These are phyloP conservation scores for Neodiprion virginianus DNA, from an alignment of 1,140 invertebrate species.

Conservation along the genomic window DNA sequence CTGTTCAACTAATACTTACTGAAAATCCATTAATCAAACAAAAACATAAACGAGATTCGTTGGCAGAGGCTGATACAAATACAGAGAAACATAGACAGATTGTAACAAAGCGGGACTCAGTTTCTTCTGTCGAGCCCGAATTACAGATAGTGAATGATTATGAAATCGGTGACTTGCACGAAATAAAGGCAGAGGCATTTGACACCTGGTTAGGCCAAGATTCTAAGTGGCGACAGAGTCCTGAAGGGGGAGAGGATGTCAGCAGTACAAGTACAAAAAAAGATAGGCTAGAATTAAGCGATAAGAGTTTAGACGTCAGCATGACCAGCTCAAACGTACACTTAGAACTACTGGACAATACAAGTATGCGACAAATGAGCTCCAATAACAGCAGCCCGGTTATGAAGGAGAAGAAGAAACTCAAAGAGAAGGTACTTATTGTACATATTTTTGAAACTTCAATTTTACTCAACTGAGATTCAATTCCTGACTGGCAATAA, in stretches of 20 bases:
- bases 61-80: constrained; percentile 39
- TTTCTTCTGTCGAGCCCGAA: constrained; percentile 58
- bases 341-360: constrained; percentile 61
- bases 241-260: constrained; percentile 69
- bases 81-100: constrained; percentile 31
- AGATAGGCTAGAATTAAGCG: constrained; percentile 62
- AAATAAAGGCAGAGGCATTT: constrained; percentile 62
- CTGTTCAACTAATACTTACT: constrained; percentile 46
- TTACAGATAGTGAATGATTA: constrained; percentile 50
- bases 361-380: constrained; percentile 57
- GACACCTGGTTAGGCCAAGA: constrained; percentile 65
- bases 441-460: constrained; percentile 9
- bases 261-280: constrained; percentile 56
- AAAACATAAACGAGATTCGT: constrained; percentile 48
- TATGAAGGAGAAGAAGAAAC: constrained; percentile 64
- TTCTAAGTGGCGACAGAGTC: constrained; percentile 67
- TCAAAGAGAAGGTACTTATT: constrained; percentile 62
- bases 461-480: too few species aligned
- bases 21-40: constrained; percentile 58
- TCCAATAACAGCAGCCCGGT: constrained; percentile 59
- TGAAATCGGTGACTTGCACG: constrained; percentile 57
- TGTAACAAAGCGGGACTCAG: constrained; percentile 47
- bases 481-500: too few species aligned
- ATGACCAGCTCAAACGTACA: constrained; percentile 66
- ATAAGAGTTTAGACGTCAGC: constrained; percentile 62